Evolutionary conservation across 2,797 vertebrate species (phyloP).

Genomic region (Etheostoma perlongum): DNA sequence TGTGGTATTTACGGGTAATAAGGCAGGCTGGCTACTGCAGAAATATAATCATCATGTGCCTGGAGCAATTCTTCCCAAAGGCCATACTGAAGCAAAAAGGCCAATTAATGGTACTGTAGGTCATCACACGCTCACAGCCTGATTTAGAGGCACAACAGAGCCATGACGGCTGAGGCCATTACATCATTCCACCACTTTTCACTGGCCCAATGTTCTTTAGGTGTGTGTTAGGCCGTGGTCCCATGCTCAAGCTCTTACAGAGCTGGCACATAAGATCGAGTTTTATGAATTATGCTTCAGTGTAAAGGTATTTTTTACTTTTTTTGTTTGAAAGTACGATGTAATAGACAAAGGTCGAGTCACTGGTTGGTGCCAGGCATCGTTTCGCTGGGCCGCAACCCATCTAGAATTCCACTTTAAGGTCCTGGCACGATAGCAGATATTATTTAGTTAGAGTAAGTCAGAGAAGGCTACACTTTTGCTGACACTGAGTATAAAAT

Average conservation of each 20-base stretch:
- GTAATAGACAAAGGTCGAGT: conserved; percentile 54
- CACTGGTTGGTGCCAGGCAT: conserved; percentile 38
- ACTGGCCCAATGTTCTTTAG: conserved; percentile 39
- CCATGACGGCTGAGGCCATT: conserved; percentile 53
- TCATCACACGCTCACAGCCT: conserved; percentile 55
- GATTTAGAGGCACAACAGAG: conserved; percentile 73
- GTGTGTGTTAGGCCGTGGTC: conserved; percentile 42
- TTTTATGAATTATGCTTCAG: conserved; percentile 27
- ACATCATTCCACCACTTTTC: conserved; percentile 59
- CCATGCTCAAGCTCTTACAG: conserved; percentile 15
- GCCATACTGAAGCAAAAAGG: conserved; percentile 61
- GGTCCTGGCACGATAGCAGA: conserved; percentile 24
- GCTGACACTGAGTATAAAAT: conserved; percentile 32
- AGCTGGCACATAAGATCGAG: conserved; percentile 27
- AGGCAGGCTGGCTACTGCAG: conserved; percentile 33
- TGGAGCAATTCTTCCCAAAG: conserved; percentile 60
- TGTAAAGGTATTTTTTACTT: conserved; percentile 1
- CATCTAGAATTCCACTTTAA: conserved; percentile 23
- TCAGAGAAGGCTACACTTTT: conserved; percentile 37
- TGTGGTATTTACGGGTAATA: conserved; percentile 62
- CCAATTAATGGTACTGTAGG: conserved; percentile 67
- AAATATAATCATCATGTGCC: conserved; percentile 58
- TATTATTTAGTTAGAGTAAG: conserved; percentile 30
- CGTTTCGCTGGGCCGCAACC: conserved; percentile 45
- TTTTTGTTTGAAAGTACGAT: neutral